Base-by-base conservation (phyloP, 2,113 vertebrate genomes). In the Amphiprion percula region DNA sequence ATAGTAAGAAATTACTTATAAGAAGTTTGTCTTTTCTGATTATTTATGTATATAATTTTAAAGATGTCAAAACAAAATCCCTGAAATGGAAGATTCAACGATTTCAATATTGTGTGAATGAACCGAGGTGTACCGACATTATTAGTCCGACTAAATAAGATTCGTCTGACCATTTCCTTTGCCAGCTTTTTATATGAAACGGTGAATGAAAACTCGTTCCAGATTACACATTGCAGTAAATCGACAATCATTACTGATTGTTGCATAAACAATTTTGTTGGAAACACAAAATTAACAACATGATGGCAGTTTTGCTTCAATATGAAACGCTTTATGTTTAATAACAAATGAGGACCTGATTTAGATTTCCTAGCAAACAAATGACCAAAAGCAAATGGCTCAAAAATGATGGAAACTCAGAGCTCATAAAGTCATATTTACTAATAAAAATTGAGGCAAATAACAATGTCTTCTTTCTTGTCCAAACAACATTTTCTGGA, bases 361-460 rank as follows among this genome's bases (percentile, higher is more conserved):
- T 73, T 69, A 39, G 10, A 77, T 75, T 82, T 69, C 49, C 72
- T 15, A 72, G 79, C 76, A 70, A 52, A 75, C 49, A 64, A 73
- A 85, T 67, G 66, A 74, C 64, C 37, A n/a, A 77, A 80, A 49
- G 28, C 46, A 67, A 64, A 68, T 17, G 53, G 56, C 44, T 68
- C 16, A 65, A 47, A 77, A 68, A 54, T 33, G 23, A 79, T 77
- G 79, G 79, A 87, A 87, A 82, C 74, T 69, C 28, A 0, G 21
- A 19, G 56, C 83, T 67, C 72, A 70, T 78, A 64, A 82, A 86
- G 62, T 84, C 58, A 74, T 85, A 83, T 79, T 84, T 87, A 83
- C 78, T 67, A 85, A 87, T 72, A 80, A 80, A 80, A 64, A 67
- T 68, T 33, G 30, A 50, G 58, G 52, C 44, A 74, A 79, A 79